These are phyloP conservation scores for Trachelus troglodyta DNA, from an alignment of 2,888 invertebrate genomes.

Conservation along the genomic window DNA sequence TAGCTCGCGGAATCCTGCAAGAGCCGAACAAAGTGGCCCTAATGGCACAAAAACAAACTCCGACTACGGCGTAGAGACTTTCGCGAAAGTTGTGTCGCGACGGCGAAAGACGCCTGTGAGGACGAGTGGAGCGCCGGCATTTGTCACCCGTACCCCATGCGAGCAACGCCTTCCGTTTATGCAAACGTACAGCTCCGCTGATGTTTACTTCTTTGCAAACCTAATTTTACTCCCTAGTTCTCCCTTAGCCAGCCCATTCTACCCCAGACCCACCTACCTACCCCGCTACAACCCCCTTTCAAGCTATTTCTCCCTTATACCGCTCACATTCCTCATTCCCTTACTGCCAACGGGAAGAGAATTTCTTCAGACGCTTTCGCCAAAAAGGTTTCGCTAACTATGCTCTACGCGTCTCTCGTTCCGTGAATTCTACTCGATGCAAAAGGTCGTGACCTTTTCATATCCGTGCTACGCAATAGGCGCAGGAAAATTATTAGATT, in stretches of 20 bases:
- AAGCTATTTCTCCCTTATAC: slow-evolving; percentile 9
- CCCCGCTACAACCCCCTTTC: slow-evolving; percentile 11
- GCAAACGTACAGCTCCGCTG: slow-evolving; percentile 55
- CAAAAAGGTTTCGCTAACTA: neutral
- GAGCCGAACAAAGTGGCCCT: slow-evolving; percentile 54
- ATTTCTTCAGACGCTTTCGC: slow-evolving; percentile 6
- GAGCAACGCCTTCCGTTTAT: slow-evolving; percentile 58
- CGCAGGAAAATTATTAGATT: neutral
- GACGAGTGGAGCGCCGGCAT: slow-evolving; percentile 43
- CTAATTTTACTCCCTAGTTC: slow-evolving; percentile 51
- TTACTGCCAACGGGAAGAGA: neutral
- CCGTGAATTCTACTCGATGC: neutral
- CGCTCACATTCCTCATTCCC: neutral
- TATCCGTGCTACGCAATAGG: neutral
- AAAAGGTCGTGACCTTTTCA: neutral
- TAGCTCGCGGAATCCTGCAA: slow-evolving; percentile 29
- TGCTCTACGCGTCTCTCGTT: neutral
- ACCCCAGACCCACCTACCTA: slow-evolving; percentile 10
- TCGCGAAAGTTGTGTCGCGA: slow-evolving; percentile 44
- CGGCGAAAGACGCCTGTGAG: slow-evolving; percentile 25
- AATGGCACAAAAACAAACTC: slow-evolving; percentile 57
- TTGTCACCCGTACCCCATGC: slow-evolving; percentile 53
- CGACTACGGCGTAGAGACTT: slow-evolving; percentile 25
- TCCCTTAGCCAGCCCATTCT: slow-evolving; percentile 28
- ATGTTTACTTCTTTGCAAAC: slow-evolving; percentile 64